Evolutionary conservation across 2,888 invertebrate genomes (phyloP), one percentile per base, ranked within the genome.

Genomic region (Sinhomidia bicolor): DNA sequence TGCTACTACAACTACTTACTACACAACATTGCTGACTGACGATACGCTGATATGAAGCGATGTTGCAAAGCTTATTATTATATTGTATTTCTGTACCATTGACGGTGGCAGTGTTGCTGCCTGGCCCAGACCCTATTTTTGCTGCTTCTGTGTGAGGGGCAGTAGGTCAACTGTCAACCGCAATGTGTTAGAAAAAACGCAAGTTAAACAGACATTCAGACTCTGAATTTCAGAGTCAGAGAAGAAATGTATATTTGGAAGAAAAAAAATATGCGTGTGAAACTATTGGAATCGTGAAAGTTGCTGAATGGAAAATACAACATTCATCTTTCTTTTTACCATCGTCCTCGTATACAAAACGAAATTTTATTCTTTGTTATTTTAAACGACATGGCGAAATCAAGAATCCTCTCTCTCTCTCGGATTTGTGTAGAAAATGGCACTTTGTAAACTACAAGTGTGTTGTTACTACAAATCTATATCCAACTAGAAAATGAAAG

Each of bases 141-240:
- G 20, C 26, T 47, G 32, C n/a, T n/a, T n/a, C 17, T 60, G 54
- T 44, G 82, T 88, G 87, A 88, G 87, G 87, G 87, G 81, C 82
- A 88, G 82, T 88, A 88, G 87, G 87, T 82, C 87, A 88, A 76
- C 87, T 88, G 87, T 88, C 87, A 88, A 74, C 76, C 51, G 47
- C 78, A 82, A 51, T 51, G 71, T 86, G 74, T 17, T 80, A n/a
- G n/a, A n/a, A 36, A 79, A 44, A 47, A 68, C 65, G 65, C 65
- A 68, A 68, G n/a, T 32, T 36, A n/a, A 68, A 68, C 65, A 68
- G 65, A 68, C 32, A 68, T 1, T n/a, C 1, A 17, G 65, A n/a
- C n/a, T n/a, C n/a, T n/a, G n/a, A n/a, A n/a, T n/a, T n/a, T n/a
- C n/a, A n/a, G n/a, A n/a, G n/a, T n/a, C n/a, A n/a, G n/a, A n/a